phyloP scores from a whole-genome alignment of 30 jellyfish, hydroid and myxozoan species.

The Mastigias papua region DNA sequence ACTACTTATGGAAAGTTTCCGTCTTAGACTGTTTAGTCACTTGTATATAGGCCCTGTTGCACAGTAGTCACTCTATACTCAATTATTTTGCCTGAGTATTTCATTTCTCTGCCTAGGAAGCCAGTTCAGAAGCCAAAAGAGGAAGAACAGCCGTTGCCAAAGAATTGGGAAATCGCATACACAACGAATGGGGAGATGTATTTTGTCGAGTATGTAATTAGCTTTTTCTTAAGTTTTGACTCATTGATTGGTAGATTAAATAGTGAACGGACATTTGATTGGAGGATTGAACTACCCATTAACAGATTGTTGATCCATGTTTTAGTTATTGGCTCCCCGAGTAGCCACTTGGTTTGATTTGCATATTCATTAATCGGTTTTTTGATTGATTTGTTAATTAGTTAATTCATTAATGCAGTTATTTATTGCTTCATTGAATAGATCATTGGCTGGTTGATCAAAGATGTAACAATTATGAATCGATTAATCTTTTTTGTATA shows the following conservation, averaged over 20 bases:
- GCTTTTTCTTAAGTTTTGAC: background rate
- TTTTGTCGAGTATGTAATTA: constrained; percentile 88
- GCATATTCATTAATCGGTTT: background rate
- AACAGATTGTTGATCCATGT: constrained; percentile 1
- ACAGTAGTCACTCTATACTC: no score
- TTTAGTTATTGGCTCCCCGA: background rate
- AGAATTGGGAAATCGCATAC: constrained; percentile 97
- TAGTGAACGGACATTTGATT: background rate
- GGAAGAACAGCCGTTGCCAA: constrained; percentile 79
- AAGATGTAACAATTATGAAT: no score
- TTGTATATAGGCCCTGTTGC: no score
- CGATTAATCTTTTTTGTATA: no score
- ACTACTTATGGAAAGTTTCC: no score
- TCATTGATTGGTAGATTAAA: background rate
- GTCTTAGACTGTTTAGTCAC: no score
- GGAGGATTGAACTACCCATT: background rate
- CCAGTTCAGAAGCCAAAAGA: constrained; percentile 39
- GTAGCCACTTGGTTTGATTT: background rate
- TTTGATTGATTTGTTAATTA: background rate
- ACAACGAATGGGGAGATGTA: constrained; percentile 93
- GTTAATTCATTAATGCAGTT: background rate
- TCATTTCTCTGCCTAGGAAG: constrained; percentile 5
- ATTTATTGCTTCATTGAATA: no score
- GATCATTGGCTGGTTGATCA: no score
- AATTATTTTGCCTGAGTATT: no score